These are phyloP conservation scores for Misgurnus mizolepis DNA, from an alignment of 2,113 vertebrate genomes.

Conservation along the genomic window DNA sequence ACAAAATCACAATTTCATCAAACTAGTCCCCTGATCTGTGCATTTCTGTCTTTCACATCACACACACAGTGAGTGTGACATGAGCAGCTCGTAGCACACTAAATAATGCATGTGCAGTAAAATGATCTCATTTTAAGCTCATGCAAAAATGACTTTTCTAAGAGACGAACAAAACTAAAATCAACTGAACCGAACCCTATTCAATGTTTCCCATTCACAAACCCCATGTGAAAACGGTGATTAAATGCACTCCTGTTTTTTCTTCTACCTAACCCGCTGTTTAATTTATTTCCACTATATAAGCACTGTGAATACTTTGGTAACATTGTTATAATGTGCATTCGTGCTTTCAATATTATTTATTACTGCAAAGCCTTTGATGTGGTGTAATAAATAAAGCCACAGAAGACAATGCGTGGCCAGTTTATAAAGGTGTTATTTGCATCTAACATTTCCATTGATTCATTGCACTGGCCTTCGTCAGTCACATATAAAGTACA, in stretches of 20 bases:
- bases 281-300: neutral
- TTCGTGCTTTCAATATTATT: neutral
- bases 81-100: constrained; percentile 65
- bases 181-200: neutral
- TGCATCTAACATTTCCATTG: neutral
- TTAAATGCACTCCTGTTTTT: neutral
- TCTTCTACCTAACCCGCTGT: neutral
- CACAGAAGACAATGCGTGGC: neutral
- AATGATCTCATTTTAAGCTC: constrained; percentile 76
- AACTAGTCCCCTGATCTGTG: constrained; percentile 15
- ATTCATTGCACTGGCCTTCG: neutral
- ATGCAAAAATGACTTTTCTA: constrained; percentile 63
- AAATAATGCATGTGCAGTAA: constrained; percentile 77
- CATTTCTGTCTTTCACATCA: constrained; percentile 50
- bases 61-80: constrained; percentile 43
- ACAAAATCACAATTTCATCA: neutral
- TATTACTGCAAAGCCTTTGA: neutral
- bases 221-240: neutral
- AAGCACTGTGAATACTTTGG: too few species aligned
- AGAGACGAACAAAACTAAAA: constrained; percentile 54
- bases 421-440: neutral
- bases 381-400: neutral
- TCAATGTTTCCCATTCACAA: neutral
- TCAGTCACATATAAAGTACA: constrained; percentile 11
- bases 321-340: too few species aligned